Conservation (phyloP, 2,113 vertebrate genomes). For the Capra hircus region DNA sequence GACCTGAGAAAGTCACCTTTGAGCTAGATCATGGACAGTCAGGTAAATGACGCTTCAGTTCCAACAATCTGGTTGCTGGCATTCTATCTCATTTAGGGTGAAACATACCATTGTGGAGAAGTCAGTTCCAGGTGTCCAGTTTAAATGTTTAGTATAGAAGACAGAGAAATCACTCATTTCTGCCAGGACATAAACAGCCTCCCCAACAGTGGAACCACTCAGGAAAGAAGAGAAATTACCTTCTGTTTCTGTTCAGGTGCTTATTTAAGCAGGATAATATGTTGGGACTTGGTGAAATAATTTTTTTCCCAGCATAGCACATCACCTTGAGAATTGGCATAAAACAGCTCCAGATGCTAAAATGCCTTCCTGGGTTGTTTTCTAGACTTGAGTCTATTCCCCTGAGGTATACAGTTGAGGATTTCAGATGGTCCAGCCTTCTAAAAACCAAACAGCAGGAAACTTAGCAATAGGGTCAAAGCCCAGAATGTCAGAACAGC, state of each 20-base stretch:
- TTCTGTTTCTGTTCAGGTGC: conserved; percentile 40
- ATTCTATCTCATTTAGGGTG: background rate
- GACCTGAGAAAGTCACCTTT: background rate
- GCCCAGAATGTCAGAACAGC: background rate
- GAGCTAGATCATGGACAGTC: background rate
- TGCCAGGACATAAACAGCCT: background rate
- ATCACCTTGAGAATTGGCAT: conserved; percentile 35
- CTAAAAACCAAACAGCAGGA: background rate
- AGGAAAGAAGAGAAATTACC: conserved; percentile 4
- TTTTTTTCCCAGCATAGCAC: background rate
- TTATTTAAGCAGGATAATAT: conserved; percentile 39
- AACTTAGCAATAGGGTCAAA: background rate
- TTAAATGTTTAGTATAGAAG: background rate
- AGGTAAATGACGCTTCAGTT: background rate
- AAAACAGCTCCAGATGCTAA: conserved; percentile 38
- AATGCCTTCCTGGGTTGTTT: background rate
- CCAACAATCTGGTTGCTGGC: background rate
- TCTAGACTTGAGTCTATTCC: background rate
- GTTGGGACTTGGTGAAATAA: background rate
- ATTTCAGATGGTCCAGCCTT: background rate
- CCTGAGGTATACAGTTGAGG: background rate
- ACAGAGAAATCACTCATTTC: conserved; percentile 22
- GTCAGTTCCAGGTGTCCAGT: background rate
- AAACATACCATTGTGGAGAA: background rate
- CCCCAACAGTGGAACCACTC: background rate